Evolutionary conservation across 2,888 invertebrate species (phyloP), one percentile per base, ranked within the genome.

Genomic region (Hesperia comma): DNA sequence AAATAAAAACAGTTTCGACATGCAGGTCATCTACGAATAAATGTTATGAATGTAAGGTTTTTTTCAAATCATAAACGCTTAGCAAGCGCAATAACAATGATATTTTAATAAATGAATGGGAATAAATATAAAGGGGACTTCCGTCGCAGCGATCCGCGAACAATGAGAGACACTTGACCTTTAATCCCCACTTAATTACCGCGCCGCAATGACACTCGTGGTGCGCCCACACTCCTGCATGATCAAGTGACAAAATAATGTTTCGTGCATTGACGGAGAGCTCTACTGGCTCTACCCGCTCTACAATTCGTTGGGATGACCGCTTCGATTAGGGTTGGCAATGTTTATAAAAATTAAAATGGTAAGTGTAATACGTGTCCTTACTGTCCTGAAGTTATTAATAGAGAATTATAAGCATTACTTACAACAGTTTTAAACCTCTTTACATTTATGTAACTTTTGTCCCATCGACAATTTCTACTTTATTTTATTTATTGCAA

Each of bases 241-340:
- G 84, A 86, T 87, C 82, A 84, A 84, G 84, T 87, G 90, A 89
- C 89, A 85, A 85, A n/a, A n/a, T n/a, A n/a, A 83, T 84, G 83
- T 86, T 85, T 76, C 78, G 75, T 74, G 70, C 72, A 61, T 74
- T 77, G 82, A 83, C 77, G 71, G 72, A 81, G 82, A 75, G 73
- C 78, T 68, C 67, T 71, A 68, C 75, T 49, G 56, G 33, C 82
- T 82, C 79, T 70, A 79, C 71, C 70, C n/a, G n/a, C n/a, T n/a
- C n/a, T n/a, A n/a, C n/a, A 72, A 72, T 73, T 75, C 71, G 69
- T 58, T 69, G 64, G 68, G 73, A 77, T 76, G 78, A 75, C 76
- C 78, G 75, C 68, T 32, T 14, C 14, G 19, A 7, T 2, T 71
- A 82, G 80, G 81, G 82, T 61, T 81, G 78, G 8, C 75, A 60